Base-by-base conservation (phyloP, 2,888 invertebrate species). In the Latrodectus elegans region DNA sequence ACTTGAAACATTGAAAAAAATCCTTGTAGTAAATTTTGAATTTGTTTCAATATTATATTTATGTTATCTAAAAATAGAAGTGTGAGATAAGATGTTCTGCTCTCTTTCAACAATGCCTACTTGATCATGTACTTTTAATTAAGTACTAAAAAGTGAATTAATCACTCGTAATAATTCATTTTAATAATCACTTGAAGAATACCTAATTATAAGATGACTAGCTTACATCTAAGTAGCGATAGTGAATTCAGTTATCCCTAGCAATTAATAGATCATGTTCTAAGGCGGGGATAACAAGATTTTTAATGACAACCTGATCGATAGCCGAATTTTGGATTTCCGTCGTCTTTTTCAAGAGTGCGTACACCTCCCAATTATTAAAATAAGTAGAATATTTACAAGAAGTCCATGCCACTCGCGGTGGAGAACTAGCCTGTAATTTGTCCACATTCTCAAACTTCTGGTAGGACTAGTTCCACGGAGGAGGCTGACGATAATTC, bases 371-470 rank as follows among this genome's bases (percentile, higher is more conserved):
- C 55, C 55, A 55, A 15, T 55, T 55, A 55, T 55, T 55, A 55
- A 55, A 55, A 55, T 55, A 55, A 55, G 55, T 55, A 15, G 55
- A 55, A 55, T 55, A 55, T 55, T 55, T 55, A 55, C 11, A 15
- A 55, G 11, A 11, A 15, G 55, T 55, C 11, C 55, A 55, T 55
- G 55, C 3, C 11, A 14, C 55, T 15, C 11, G 55, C 55, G 3
- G 55, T 14, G 15, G 10, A 15, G 8, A 0, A 10, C 14, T 49
- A 64, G 53, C 71, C 79, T 80, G 55, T 80, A 80, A 80, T 80
- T 72, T 80, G 71, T 49, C 64, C 49, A 71, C 49, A 64, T 49
- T 22, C 78, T 22, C 22, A 51, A 52, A n/a, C 51, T 55, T 55
- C 8, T 55, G 55, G 15, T 14, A 55, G 55, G 55, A 15, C 55